Percentiles rank a stretch among this genome's conserved stretches.
These are phyloP conservation scores for Gambusia yucatana DNA, from an alignment of 2,797 vertebrate genomes.

Conservation along the genomic window DNA sequence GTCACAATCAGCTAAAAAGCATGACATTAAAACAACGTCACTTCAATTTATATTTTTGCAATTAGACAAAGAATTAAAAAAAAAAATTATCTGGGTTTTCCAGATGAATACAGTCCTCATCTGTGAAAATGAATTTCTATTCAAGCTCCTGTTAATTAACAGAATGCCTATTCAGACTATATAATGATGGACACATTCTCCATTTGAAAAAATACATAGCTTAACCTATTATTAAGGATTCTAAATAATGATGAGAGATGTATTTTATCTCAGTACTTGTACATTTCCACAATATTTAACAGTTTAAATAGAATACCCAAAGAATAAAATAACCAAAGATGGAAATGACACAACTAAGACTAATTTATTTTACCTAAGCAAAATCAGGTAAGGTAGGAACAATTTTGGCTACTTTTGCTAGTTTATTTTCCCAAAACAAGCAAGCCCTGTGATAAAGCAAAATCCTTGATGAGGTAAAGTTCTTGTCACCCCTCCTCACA, in stretches of 20 bases:
- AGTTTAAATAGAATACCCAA: background rate
- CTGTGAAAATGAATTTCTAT: conserved; percentile 6
- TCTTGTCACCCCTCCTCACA: background rate
- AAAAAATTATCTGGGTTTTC: conserved; percentile 6
- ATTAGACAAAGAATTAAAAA: conserved; percentile 10
- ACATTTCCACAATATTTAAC: background rate
- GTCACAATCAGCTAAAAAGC: background rate
- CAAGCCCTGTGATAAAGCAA: background rate
- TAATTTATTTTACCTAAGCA: background rate
- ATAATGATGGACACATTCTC: background rate
- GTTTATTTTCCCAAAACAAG: background rate
- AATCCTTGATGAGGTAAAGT: background rate
- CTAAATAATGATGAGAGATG: background rate
- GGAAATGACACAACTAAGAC: background rate
- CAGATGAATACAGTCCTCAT: conserved; percentile 6
- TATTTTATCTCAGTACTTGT: background rate
- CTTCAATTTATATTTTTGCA: background rate
- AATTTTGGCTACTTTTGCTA: background rate
- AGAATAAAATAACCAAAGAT: background rate
- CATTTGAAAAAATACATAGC: conserved; percentile 3
- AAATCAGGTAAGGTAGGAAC: background rate
- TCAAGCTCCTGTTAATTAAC: conserved; percentile 9
- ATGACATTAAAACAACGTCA: background rate
- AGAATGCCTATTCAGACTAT: conserved; percentile 4
- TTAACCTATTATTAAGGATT: background rate